Evolutionary conservation across 2,888 invertebrate species (phyloP).

Genomic region (Cheilosia urbana): DNA sequence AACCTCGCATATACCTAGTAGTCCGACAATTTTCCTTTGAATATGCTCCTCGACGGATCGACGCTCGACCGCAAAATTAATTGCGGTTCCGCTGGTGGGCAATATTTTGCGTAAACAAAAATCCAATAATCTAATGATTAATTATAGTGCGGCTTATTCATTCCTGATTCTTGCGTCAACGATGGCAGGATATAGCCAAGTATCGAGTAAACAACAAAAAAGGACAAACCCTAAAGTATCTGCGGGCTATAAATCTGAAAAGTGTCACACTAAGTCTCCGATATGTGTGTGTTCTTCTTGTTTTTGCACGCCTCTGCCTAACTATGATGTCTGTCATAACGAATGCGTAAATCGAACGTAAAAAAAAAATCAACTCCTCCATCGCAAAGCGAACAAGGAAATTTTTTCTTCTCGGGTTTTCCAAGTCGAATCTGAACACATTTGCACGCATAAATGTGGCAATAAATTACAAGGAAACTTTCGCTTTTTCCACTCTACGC

Average conservation of each 20-base stretch:
- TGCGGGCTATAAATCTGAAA: slow-evolving; percentile 69
- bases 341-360: slow-evolving; percentile 78
- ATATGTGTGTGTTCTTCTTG: slow-evolving; percentile 75
- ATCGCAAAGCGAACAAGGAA: slow-evolving; percentile 4
- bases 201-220: slow-evolving; percentile 56
- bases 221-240: slow-evolving; percentile 40
- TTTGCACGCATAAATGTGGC: slow-evolving; percentile 75
- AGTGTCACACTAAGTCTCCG: slow-evolving; percentile 62
- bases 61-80: slow-evolving; percentile 38
- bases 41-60: slow-evolving; percentile 24
- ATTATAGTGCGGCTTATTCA: slow-evolving; percentile 70
- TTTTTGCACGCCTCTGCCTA: slow-evolving; percentile 59
- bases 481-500: slow-evolving; percentile 54
- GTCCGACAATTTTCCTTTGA: slow-evolving; percentile 38
- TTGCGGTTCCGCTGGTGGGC: slow-evolving; percentile 33
- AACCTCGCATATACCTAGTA: not conserved
- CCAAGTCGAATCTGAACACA: slow-evolving; percentile 68
- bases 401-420: slow-evolving; percentile 16
- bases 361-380: slow-evolving; percentile 65
- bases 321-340: slow-evolving; percentile 82
- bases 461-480: slow-evolving; percentile 74
- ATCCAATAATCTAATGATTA: slow-evolving; percentile 73
- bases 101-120: slow-evolving; percentile 61
- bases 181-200: slow-evolving; percentile 31
- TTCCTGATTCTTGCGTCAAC: slow-evolving; percentile 57